Evolutionary conservation across 2,888 invertebrate genomes (phyloP).

Genomic region (Eupeodes luniger): DNA sequence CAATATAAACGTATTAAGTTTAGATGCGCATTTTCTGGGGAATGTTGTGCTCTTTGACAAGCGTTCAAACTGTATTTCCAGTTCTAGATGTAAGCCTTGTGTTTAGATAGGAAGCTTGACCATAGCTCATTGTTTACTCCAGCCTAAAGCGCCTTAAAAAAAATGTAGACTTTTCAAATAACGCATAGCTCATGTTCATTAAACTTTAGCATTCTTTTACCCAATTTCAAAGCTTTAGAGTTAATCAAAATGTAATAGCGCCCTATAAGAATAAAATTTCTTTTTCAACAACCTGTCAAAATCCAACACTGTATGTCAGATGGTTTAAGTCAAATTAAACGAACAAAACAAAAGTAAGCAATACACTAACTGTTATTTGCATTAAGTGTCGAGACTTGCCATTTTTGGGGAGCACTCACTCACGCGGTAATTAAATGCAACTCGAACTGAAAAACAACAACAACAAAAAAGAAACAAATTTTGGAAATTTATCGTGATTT

Average conservation of each 20-base stretch:
- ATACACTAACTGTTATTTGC: slow-evolving; percentile 69
- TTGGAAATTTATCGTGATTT: slow-evolving; percentile 60
- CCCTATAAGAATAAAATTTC: background rate
- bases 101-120: too few relatives aligned
- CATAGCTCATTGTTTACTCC: too few relatives aligned
- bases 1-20: too few relatives aligned
- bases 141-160: too few relatives aligned
- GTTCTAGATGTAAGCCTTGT: too few relatives aligned
- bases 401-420: slow-evolving; percentile 54
- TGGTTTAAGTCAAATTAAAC: slow-evolving; percentile 23
- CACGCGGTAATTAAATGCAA: slow-evolving; percentile 27
- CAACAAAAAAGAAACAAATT: slow-evolving; percentile 30
- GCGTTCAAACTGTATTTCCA: too few relatives aligned
- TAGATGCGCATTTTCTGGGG: too few relatives aligned
- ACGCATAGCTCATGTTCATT: too few relatives aligned
- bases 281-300: background rate
- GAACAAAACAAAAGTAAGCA: slow-evolving; percentile 46
- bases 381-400: slow-evolving; percentile 58
- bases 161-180: too few relatives aligned
- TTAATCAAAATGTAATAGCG: too few relatives aligned
- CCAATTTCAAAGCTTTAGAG: background rate
- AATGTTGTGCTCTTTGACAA: too few relatives aligned
- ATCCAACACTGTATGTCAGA: slow-evolving; percentile 1
- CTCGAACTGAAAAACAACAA: background rate
- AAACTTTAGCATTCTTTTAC: too few relatives aligned